Conservation (phyloP, 2,797 vertebrate genomes). For the Cercopithecus neglectus region DNA sequence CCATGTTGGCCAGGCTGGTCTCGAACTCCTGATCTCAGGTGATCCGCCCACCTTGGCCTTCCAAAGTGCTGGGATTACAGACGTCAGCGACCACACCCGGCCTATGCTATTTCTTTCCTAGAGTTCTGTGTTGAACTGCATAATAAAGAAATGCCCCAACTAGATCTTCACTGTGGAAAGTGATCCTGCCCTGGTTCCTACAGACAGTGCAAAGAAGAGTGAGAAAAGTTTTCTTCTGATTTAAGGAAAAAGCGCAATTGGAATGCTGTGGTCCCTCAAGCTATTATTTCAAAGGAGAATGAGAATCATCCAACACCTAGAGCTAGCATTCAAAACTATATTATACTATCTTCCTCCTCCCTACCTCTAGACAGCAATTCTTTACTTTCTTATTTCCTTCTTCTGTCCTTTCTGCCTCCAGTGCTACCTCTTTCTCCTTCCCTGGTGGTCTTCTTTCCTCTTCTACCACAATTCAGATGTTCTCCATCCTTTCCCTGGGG, state of each 20-base stretch:
- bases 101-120: background rate
- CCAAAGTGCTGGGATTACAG: background rate
- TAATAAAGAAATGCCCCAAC: background rate
- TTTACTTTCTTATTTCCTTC: background rate
- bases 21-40: background rate
- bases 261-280: background rate
- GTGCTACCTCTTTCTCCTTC: background rate
- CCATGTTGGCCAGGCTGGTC: background rate
- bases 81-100: accelerated
- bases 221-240: background rate
- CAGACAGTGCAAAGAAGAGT: background rate
- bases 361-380: background rate
- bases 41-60: background rate
- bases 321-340: background rate
- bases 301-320: background rate
- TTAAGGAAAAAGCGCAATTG: background rate
- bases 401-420: background rate
- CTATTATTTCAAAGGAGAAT: background rate
- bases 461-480: background rate
- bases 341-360: background rate
- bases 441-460: background rate
- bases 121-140: background rate
- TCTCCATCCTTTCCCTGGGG: background rate
- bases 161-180: background rate
- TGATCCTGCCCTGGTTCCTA: background rate